phyloP scores from a whole-genome alignment of 1,140 invertebrate species.

The Sycobia sp. region DNA sequence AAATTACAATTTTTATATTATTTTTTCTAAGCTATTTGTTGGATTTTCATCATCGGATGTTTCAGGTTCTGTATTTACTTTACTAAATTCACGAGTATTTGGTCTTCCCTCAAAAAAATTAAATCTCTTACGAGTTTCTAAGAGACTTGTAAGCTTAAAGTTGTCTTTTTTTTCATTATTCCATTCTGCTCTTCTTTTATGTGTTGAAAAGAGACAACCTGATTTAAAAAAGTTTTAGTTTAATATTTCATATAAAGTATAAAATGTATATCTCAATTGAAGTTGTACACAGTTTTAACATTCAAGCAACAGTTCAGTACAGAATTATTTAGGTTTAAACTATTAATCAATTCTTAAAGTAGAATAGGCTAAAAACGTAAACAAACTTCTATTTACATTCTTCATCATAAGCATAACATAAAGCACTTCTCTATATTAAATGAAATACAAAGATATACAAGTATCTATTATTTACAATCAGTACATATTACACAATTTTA shows the following conservation, averaged over 20 bases:
- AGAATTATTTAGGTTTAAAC: not conserved
- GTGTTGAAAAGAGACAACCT: constrained; percentile 54
- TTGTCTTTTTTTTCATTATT: constrained; percentile 53
- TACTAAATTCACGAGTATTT: constrained; percentile 57
- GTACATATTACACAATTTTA: too few species aligned
- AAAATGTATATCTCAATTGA: not conserved
- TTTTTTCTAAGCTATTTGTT: constrained; percentile 48
- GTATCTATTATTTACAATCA: not conserved
- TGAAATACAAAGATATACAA: constrained; percentile 15
- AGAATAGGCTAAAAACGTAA: constrained; percentile 2
- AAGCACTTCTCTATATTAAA: too few species aligned
- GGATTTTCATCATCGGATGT: constrained; percentile 56
- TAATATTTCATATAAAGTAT: not conserved
- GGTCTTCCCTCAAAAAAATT: constrained; percentile 55
- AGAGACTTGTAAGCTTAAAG: constrained; percentile 53
- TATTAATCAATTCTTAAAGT: not conserved
- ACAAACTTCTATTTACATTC: too few species aligned
- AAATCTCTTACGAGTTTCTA: constrained; percentile 50
- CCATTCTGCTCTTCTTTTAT: constrained; percentile 54
- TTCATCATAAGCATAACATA: too few species aligned
- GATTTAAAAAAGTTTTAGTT: constrained; percentile 33
- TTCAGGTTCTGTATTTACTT: constrained; percentile 59
- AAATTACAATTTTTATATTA: constrained; percentile 39
- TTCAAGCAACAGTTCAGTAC: not conserved
- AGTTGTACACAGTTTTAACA: too few species aligned